Base-by-base conservation (phyloP, 2,888 invertebrate genomes). In the Chaetogeoica ovagalla region DNA sequence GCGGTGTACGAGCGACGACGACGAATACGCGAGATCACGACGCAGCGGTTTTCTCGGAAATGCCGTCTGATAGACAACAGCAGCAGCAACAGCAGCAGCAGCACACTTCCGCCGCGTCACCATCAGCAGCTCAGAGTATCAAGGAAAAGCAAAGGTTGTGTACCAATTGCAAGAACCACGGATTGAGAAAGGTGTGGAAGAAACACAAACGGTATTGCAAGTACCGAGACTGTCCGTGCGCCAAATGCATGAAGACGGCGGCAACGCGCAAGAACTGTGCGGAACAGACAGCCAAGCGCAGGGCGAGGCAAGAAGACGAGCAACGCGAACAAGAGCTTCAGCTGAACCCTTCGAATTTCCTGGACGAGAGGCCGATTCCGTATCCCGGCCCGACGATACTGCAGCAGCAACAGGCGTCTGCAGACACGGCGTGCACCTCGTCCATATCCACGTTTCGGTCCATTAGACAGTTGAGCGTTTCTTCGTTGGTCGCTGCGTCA, bases 201-300 rank as follows among this genome's bases (percentile, higher is more conserved):
- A 79, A 79, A 43, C 79, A 79, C 79, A 79, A 79, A 55, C 70
- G 79, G 43, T 79, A 79, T 57, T 79, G 79, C 63, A 79, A 70
- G 63, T 79, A 57, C 63, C 70, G 79, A 17, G 71, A 79, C 63
- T 79, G 79, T 37, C 52, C 60, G 71, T 79, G 79, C 30, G 43
- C 71, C 57, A 79, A 71, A 62, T 79, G 79, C 57, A 70, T 37
- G 63, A 79, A 79, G 70, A 79, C 79, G 57, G 79, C 79, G 79
- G 79, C 79, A 15, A 79, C 79, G 63, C 79, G 79, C 39, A 79
- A 79, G 43, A 79, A 79, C 23, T 79, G 79, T 71, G 79, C 79
- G 8, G 70, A 70, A 55, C 79, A 79, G 71, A 79, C 79, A 13
- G 79, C 79, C 57, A 79, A 71, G 63, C 79, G 79, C n/a, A 39